phyloP scores from a whole-genome alignment of 2,797 vertebrate species.

The Darevskia nairensis region DNA sequence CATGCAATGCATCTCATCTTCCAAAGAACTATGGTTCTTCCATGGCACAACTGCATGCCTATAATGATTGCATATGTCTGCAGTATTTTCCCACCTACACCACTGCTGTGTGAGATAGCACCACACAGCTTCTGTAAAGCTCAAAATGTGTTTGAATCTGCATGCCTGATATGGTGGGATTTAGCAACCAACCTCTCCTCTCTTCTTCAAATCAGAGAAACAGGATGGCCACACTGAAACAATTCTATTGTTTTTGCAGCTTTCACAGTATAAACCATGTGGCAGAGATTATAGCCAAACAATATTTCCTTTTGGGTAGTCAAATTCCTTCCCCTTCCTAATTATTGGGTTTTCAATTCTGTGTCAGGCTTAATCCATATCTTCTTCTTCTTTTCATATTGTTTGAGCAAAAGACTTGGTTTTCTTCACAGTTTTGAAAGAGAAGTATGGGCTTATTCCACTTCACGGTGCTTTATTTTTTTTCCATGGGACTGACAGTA shows the following conservation, averaged over 20 bases:
- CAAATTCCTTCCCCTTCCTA: neutral
- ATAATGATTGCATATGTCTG: too few species aligned
- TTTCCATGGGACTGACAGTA: neutral
- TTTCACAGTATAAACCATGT: neutral
- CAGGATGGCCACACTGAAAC: neutral
- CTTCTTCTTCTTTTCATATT: neutral
- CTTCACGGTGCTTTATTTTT: slow-evolving; percentile 10
- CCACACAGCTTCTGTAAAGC: neutral
- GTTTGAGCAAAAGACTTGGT: neutral
- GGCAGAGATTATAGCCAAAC: neutral
- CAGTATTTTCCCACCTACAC: neutral
- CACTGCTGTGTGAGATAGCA: neutral
- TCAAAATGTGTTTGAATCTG: neutral
- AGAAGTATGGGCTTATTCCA: slow-evolving; percentile 22
- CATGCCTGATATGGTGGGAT: neutral
- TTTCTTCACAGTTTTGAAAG: neutral
- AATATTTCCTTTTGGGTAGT: neutral
- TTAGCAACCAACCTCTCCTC: neutral
- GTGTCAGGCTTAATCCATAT: slow-evolving; percentile 5
- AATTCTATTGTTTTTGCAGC: neutral
- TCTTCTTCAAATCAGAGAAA: neutral
- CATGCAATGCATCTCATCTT: neutral
- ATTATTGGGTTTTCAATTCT: slow-evolving; percentile 4
- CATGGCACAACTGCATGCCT: neutral
- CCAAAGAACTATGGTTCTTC: neutral